Base-by-base conservation (phyloP, 2,797 vertebrate genomes). In the Taenioides sp. region DNA sequence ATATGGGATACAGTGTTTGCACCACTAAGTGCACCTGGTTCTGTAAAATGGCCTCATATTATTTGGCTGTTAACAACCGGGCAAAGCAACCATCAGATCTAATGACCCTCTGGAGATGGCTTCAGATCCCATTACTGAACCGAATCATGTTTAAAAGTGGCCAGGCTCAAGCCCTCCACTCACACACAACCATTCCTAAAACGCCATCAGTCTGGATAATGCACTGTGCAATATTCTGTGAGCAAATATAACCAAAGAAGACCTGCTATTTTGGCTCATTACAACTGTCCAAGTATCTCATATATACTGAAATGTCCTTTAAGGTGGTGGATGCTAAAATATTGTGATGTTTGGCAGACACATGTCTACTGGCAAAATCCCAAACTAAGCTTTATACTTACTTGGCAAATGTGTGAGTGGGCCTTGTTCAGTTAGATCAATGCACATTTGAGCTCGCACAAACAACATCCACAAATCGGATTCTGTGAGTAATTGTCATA, bases 11-110 rank as follows among this genome's bases (percentile, higher is more conserved):
- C 66, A 67, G 65, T 25, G 65, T 68, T 75, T 71, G 78, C 74
- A 73, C 60, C 73, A 70, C 81, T 83, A 78, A 84, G 77, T 83
- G 79, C 80, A 82, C 82, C 76, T 70, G 65, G 75, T 74, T 75
- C 69, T 80, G 67, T 79, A 65, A 80, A 89, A 83, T 78, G 71
- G 75, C 72, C 73, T 84, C 49, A 37, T 80, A 75, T 83, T 86
- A 80, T 87, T 82, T 81, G 71, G 74, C 74, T 74, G 74, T 75
- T 84, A 85, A 85, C 79, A 82, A 81, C 72, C 80, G 74, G 80
- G 77, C 67, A 78, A 81, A 67, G 80, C 77, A 86, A 81, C 75
- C 73, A 84, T 82, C 79, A 82, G 64, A 69, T 77, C 64, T 86
- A 87, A 91, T 77, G 79, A 84, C 76, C 76, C 75, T 67, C 52